Percentiles rank a stretch among this genome's conserved stretches.
phyloP scores from a whole-genome alignment of 2,888 invertebrate genomes.

The Gymnoscelis rufifasciata region DNA sequence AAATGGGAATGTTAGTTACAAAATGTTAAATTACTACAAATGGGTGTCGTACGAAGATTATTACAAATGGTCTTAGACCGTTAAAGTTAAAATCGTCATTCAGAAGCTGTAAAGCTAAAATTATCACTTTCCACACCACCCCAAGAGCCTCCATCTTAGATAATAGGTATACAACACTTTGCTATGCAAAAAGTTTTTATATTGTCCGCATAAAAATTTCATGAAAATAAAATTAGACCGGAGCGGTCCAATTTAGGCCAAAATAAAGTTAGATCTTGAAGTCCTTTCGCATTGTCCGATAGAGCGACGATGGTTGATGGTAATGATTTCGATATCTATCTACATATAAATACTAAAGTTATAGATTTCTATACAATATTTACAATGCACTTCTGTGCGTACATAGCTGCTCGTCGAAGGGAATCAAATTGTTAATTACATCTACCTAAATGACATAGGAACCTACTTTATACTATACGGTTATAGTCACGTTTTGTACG shows the following conservation, averaged over 20 bases:
- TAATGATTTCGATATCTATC: slow-evolving; percentile 53
- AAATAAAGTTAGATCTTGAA: slow-evolving; percentile 3
- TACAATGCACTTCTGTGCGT: slow-evolving; percentile 66
- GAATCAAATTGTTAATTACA: slow-evolving; percentile 41
- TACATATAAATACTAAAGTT: slow-evolving; percentile 50
- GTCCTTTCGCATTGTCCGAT: slow-evolving; percentile 5
- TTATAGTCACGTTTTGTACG: slow-evolving; percentile 76
- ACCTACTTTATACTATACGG: slow-evolving; percentile 40
- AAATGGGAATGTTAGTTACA: slow-evolving; percentile 25
- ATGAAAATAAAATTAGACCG: neutral
- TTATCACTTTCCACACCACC: slow-evolving; percentile 62
- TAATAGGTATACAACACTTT: slow-evolving; percentile 48
- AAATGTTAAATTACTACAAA: slow-evolving; percentile 25
- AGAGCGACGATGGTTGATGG: slow-evolving; percentile 13
- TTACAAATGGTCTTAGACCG: slow-evolving; percentile 58
- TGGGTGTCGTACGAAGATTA: slow-evolving; percentile 33
- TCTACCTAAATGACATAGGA: slow-evolving; percentile 1
- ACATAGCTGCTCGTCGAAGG: slow-evolving; percentile 71
- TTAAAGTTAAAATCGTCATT: slow-evolving; percentile 47
- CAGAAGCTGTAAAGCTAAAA: slow-evolving; percentile 75
- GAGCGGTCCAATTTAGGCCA: slow-evolving; percentile 9
- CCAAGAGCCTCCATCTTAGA: slow-evolving; percentile 55
- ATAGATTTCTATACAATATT: slow-evolving; percentile 54
- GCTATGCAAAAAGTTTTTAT: slow-evolving; percentile 69
- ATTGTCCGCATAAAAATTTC: slow-evolving; percentile 59